These are phyloP conservation scores for Hymenopus coronatus DNA, from an alignment of 2,888 invertebrate species.

Conservation along the genomic window DNA sequence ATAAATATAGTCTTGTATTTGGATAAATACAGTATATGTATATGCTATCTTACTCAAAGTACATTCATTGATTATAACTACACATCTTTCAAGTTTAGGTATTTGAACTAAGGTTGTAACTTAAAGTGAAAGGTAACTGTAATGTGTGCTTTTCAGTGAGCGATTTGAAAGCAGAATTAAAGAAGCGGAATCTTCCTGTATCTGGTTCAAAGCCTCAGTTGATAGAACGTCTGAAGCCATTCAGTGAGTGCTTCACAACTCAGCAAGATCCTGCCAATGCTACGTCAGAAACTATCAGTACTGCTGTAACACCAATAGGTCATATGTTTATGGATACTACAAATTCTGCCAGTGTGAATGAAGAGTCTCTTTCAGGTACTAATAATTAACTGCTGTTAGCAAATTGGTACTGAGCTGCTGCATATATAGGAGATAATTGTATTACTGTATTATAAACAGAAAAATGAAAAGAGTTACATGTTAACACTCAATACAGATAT, in stretches of 20 bases:
- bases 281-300: slow-evolving; percentile 1
- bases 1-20: no score
- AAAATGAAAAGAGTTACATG: no score
- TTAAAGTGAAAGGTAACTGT: not conserved
- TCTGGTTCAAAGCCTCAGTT: slow-evolving; percentile 95
- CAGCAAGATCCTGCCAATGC: slow-evolving; percentile 13
- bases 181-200: slow-evolving; percentile 89
- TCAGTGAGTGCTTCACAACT: slow-evolving; percentile 29
- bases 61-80: not conserved
- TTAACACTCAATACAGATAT: no score
- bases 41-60: no score
- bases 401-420: no score
- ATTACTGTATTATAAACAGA: no score
- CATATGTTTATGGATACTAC: slow-evolving; percentile 50
- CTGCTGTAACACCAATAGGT: slow-evolving; percentile 45
- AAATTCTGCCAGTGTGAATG: slow-evolving; percentile 25
- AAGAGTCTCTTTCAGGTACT: slow-evolving; percentile 38
- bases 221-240: slow-evolving; percentile 80
- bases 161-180: slow-evolving; percentile 90
- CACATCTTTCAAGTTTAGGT: not conserved
- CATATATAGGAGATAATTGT: no score
- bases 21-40: no score
- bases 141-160: slow-evolving; percentile 57
- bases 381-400: no score
- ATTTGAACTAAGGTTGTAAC: not conserved